Base-by-base conservation (phyloP, 2,888 invertebrate species). In the Lutraria lutraria region DNA sequence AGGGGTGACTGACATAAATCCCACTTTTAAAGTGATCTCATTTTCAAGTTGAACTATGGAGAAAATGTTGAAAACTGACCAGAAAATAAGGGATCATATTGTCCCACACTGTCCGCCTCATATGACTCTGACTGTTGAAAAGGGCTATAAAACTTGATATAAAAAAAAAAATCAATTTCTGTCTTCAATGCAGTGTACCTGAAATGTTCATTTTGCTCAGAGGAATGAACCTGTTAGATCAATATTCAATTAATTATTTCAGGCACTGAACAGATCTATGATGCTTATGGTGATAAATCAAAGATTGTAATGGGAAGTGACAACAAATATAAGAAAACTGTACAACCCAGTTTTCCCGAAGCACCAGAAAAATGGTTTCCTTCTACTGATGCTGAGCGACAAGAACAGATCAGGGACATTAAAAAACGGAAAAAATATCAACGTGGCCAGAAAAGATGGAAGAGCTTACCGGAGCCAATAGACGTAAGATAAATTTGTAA, bases 361-460 rank as follows among this genome's bases (percentile, higher is more conserved):
- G 72, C 91, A 16, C 94, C 96, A 3, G 94, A 94, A 31, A 80
- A 85, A 19, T 96, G 96, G 96, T 95, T 90, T 88, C 93, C 95
- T 0, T 87, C 89, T 25, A 92, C 93, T 0, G 93, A 93, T 0
- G 90, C 87, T 12, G 92, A 93, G 81, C 93, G 91, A 84, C 82
- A 92, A 56, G 83, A 91, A 53, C 83, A 85, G 25, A 54, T 80
- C 8, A 85, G 85, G 13, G 85, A 89, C 19, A 60, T 81, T 12
- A 85, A 88, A 83, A 87, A 92, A 60, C 89, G 89, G 81, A 93
- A 89, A 19, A 94, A 94, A 81, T 86, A 91, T 19, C 92, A 94
- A 8, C 93, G 92, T 54, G 96, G 96, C 25, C 92, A 92, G 10
- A 94, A 92, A 72, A 91, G 96, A 29, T 96, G 96, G 96, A 95